Conservation (phyloP, 2,888 invertebrate species). For the Biston betularia region DNA sequence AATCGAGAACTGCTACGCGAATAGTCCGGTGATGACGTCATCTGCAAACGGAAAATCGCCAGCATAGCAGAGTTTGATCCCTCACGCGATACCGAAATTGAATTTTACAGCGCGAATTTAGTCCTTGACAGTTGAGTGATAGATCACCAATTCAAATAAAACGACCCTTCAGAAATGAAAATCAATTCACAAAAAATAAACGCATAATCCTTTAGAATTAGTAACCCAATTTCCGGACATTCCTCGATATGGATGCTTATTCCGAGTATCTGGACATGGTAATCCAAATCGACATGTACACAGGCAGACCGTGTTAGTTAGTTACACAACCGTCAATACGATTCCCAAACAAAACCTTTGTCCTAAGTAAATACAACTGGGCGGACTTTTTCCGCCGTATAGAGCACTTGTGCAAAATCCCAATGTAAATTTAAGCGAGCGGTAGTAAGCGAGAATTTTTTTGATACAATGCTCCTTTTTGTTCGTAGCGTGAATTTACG, state of each 20-base stretch:
- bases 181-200: constrained; percentile 17
- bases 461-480: constrained; percentile 32
- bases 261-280: constrained; percentile 27
- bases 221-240: constrained; percentile 7
- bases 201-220: constrained; percentile 12
- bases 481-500: constrained; percentile 32
- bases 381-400: constrained; percentile 43
- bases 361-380: constrained; percentile 49
- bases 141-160: constrained; percentile 45
- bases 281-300: constrained; percentile 35
- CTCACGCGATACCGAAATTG: constrained; percentile 52
- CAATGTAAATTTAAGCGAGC: constrained; percentile 41
- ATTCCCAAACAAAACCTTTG: constrained; percentile 50
- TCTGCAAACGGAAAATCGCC: constrained; percentile 41
- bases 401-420: constrained; percentile 39
- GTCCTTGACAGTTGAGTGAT: constrained; percentile 47
- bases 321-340: constrained; percentile 45
- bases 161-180: constrained; percentile 41
- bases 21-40: constrained; percentile 41
- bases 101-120: constrained; percentile 57
- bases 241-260: constrained; percentile 13
- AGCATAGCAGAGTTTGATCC: constrained; percentile 45
- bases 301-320: constrained; percentile 29
- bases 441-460: constrained; percentile 29
- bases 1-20: constrained; percentile 25